phyloP scores from a whole-genome alignment of 37 sponge, comb jelly and placozoan species.

The Crambe crambe region DNA sequence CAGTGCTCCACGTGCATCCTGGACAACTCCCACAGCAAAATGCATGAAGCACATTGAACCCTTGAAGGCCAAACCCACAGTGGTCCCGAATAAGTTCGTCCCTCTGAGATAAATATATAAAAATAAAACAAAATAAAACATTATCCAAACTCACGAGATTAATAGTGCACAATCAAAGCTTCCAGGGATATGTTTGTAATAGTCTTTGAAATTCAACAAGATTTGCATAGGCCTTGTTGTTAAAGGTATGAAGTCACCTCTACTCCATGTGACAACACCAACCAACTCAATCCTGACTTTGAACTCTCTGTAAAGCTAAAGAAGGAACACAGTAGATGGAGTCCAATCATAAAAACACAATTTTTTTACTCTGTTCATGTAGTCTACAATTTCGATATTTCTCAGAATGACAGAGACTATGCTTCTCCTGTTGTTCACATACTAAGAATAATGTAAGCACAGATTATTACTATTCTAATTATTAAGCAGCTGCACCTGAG shows the following conservation, averaged over 20 bases:
- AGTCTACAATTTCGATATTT: too few relatives aligned
- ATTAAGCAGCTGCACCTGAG: too few relatives aligned
- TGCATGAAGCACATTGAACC: neutral
- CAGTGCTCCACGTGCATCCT: neutral
- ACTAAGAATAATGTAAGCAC: too few relatives aligned
- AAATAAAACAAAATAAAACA: neutral
- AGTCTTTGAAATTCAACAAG: conserved; percentile 22
- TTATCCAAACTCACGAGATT: conserved; percentile 40
- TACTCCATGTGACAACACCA: conserved; percentile 53
- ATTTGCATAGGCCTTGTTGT: conserved; percentile 16
- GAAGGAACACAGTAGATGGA: too few relatives aligned
- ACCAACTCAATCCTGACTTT: conserved; percentile 55
- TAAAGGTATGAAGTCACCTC: conserved; percentile 33
- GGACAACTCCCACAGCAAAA: neutral
- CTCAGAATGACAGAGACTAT: too few relatives aligned
- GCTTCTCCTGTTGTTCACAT: too few relatives aligned
- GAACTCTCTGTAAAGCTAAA: neutral
- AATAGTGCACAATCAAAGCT: conserved; percentile 39
- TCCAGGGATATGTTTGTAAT: conserved; percentile 5
- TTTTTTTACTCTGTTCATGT: too few relatives aligned
- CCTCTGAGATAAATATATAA: too few relatives aligned
- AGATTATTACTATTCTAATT: too few relatives aligned
- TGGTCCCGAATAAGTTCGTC: neutral
- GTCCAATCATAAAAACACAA: too few relatives aligned
- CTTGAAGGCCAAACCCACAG: neutral